phyloP scores from a whole-genome alignment of 2,888 invertebrate species.

The Junonia oenone region DNA sequence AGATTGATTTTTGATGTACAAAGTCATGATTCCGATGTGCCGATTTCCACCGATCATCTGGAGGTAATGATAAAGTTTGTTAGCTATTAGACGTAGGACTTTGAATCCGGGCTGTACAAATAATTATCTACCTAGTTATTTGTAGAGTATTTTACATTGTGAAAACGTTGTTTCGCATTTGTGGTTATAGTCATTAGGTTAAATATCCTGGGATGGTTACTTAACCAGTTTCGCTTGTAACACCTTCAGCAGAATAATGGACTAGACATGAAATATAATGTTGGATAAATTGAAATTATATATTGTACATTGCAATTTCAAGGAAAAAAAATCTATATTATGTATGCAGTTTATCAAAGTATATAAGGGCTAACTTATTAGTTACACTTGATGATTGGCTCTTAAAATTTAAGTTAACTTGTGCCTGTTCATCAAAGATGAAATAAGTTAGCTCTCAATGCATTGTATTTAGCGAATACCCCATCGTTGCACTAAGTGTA shows the following conservation, averaged over 20 bases:
- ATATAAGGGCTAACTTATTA: background rate
- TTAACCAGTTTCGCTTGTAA: constrained; percentile 39
- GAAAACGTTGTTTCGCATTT: constrained; percentile 59
- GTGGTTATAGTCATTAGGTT: constrained; percentile 66
- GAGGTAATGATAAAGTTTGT: constrained; percentile 61
- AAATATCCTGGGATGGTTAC: constrained; percentile 52
- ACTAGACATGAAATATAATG: background rate
- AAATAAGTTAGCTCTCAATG: constrained; percentile 13
- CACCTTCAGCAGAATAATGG: background rate
- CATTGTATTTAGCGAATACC: constrained; percentile 38
- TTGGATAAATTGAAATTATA: background rate
- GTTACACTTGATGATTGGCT: background rate
- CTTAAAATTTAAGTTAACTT: background rate
- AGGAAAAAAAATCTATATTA: background rate
- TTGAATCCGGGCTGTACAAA: constrained; percentile 76
- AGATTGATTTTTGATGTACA: background rate
- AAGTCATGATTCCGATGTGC: background rate
- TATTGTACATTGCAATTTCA: background rate
- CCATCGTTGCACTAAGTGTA: constrained; percentile 3
- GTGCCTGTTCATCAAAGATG: background rate
- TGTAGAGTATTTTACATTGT: constrained; percentile 75
- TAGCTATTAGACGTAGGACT: constrained; percentile 73
- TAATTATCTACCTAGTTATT: constrained; percentile 67
- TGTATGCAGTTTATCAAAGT: background rate
- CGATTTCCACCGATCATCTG: constrained; percentile 41